Evolutionary conservation across 1,140 invertebrate species (phyloP).

Genomic region (Ceratina japonica): DNA sequence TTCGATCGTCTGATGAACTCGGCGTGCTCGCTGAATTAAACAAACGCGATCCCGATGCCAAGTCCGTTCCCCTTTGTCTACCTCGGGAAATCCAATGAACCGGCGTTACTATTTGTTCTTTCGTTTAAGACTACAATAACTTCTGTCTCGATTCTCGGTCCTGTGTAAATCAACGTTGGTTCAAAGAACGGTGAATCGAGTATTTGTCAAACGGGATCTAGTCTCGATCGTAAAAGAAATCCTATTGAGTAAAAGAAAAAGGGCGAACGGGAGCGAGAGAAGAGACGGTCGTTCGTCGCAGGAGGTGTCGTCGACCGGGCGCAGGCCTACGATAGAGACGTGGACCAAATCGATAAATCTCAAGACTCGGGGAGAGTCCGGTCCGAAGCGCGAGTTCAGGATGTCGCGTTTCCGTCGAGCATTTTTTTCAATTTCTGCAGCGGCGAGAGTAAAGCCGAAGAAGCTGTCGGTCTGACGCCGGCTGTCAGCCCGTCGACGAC

Average conservation of each 20-base stretch:
- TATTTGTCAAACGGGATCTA: too few relatives aligned
- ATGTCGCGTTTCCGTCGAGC: background rate
- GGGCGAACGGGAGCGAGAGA: too few relatives aligned
- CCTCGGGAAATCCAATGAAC: background rate
- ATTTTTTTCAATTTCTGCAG: background rate
- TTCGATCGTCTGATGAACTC: slow-evolving; percentile 25
- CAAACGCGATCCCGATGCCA: background rate
- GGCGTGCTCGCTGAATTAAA: background rate
- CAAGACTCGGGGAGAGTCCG: slow-evolving; percentile 8
- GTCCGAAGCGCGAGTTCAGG: background rate
- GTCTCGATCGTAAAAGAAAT: too few relatives aligned
- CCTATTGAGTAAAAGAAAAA: background rate
- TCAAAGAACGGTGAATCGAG: too few relatives aligned
- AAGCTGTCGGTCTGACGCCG: background rate
- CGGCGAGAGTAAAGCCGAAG: too few relatives aligned
- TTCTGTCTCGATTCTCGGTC: background rate
- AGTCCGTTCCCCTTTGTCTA: background rate
- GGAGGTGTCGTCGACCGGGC: background rate
- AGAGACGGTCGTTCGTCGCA: background rate
- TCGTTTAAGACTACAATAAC: background rate
- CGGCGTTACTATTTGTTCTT: background rate
- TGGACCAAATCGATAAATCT: slow-evolving; percentile 55
- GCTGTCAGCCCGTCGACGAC: slow-evolving; percentile 39
- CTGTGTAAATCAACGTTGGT: too few relatives aligned
- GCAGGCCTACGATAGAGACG: slow-evolving; percentile 45